Evolutionary conservation across 2,113 vertebrate species (phyloP).

Genomic region (Oreochromis aureus): DNA sequence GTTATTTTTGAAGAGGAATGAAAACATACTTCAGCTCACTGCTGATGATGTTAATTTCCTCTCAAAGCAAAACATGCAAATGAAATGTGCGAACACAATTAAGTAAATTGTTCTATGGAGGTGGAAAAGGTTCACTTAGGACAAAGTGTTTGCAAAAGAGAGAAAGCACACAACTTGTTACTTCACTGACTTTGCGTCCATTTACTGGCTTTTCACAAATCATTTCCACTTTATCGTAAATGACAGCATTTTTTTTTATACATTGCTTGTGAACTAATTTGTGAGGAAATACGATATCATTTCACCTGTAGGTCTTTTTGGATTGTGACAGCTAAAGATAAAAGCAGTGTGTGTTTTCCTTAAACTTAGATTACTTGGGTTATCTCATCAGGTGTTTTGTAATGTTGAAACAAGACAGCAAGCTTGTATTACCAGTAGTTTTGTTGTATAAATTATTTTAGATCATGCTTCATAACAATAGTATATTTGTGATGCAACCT

Average conservation of each 20-base stretch:
- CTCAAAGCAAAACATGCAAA: constrained; percentile 71
- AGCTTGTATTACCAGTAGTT: background rate
- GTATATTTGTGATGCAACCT: background rate
- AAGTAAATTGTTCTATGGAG: constrained; percentile 53
- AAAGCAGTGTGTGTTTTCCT: background rate
- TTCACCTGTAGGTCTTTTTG: background rate
- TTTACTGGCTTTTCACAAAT: constrained; percentile 35
- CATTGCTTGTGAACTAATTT: background rate
- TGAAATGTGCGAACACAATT: constrained; percentile 59
- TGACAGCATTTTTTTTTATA: background rate
- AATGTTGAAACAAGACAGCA: background rate
- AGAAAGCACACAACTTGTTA: constrained; percentile 47
- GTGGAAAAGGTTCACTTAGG: constrained; percentile 45
- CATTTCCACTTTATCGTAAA: constrained; percentile 5
- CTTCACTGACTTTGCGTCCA: constrained; percentile 44
- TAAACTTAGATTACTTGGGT: background rate
- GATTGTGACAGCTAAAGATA: background rate
- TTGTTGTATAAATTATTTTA: background rate
- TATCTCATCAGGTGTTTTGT: background rate
- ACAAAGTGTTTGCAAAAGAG: constrained; percentile 44
- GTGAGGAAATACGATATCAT: background rate
- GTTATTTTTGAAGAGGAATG: constrained; percentile 68
- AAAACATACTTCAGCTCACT: constrained; percentile 71
- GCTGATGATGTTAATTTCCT: constrained; percentile 70
- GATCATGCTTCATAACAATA: background rate